Conservation (phyloP, 1,140 invertebrate species). For the Asobara japonica region DNA sequence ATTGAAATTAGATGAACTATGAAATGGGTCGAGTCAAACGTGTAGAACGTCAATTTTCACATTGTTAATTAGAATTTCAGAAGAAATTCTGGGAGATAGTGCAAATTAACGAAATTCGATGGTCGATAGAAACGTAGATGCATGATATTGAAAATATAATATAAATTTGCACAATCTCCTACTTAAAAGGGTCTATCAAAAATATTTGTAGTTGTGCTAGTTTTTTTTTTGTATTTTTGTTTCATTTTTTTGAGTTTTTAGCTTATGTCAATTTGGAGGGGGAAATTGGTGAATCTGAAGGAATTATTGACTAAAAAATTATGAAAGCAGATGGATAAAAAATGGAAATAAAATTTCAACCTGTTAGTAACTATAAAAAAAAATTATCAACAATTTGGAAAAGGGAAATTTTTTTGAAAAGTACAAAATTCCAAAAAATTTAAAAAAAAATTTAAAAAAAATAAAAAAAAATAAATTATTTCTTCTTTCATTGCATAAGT, state of each 20-base stretch:
- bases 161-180: conserved; percentile 3
- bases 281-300: neutral
- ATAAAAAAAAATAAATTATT: no score
- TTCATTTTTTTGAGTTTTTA: conserved; percentile 5
- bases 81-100: neutral
- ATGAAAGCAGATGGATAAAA: no score
- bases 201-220: conserved; percentile 11
- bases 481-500: no score
- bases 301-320: neutral
- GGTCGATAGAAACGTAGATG: neutral
- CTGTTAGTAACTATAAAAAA: no score
- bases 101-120: neutral
- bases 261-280: neutral
- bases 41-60: neutral
- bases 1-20: conserved; percentile 9
- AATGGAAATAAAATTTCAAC: no score
- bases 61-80: neutral
- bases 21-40: neutral
- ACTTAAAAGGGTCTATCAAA: neutral
- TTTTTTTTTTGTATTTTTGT: neutral
- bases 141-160: neutral
- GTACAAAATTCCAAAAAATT: no score
- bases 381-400: no score
- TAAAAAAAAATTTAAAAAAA: no score
- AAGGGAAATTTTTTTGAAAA: no score